Evolutionary conservation across 2,113 vertebrate genomes (phyloP).

Genomic region (Nanorana parkeri): DNA sequence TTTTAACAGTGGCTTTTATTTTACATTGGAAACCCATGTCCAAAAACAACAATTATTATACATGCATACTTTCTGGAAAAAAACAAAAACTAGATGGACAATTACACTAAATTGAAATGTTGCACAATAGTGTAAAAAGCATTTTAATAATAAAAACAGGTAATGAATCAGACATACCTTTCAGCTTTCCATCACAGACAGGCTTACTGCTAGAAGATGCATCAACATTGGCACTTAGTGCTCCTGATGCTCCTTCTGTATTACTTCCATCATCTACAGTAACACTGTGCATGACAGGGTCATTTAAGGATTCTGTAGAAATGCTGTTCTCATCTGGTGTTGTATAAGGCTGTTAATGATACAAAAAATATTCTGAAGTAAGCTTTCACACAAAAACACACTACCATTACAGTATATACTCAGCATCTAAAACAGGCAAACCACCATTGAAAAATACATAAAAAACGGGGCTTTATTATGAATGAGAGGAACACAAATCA

Average conservation of each 20-base stretch:
- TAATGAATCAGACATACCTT: slow-evolving; percentile 69
- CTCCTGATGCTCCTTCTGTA: slow-evolving; percentile 60
- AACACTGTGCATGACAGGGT: slow-evolving; percentile 62
- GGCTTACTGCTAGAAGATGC: slow-evolving; percentile 59
- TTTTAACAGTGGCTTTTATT: no score
- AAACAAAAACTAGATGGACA: no score
- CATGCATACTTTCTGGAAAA: no score
- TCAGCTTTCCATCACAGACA: slow-evolving; percentile 76
- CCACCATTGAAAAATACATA: no score
- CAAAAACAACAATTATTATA: no score
- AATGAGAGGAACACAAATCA: no score
- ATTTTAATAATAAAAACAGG: background rate
- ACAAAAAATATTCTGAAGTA: background rate
- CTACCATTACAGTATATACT: background rate
- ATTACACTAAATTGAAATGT: no score
- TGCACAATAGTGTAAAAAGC: background rate
- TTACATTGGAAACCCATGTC: no score
- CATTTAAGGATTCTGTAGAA: slow-evolving; percentile 46
- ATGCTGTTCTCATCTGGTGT: slow-evolving; percentile 67
- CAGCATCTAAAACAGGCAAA: no score
- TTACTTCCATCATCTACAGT: slow-evolving; percentile 61
- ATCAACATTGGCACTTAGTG: slow-evolving; percentile 66
- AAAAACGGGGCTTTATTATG: no score
- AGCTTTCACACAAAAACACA: background rate
- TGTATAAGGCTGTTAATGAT: slow-evolving; percentile 65